Base-by-base conservation (phyloP, 2,888 invertebrate species). In the Volucella inanis region DNA sequence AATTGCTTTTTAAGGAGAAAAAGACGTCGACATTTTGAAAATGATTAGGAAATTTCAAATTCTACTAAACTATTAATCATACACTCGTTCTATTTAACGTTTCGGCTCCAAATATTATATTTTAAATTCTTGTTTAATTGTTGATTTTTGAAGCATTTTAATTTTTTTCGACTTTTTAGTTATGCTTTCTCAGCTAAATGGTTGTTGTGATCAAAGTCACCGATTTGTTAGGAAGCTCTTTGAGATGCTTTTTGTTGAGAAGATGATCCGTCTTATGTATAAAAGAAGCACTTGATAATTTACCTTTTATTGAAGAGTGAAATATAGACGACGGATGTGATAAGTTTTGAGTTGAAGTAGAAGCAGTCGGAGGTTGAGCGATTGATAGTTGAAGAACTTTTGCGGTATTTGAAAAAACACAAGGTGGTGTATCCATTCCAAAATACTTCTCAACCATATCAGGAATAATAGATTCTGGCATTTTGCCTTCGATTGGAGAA, bases 401-500 rank as follows among this genome's bases (percentile, higher is more conserved):
- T 50, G 4, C 31, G 54, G 9, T 0, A 65, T 12, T 18, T 41
- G 67, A 12, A 72, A 9, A 18, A 15, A 87, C 75, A 68, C 80
- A 22, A 12, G 61, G 49, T 62, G 93, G 92, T n/a, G 93, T 92
- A 52, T 92, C 92, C 88, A 92, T 90, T 6, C 87, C 83, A 54
- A 79, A 76, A 18, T 83, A 78, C 43, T 70, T 82, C 0, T 82
- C 93, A 78, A 94, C 93, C 87, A 94, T 91, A 85, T 93, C 92
- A 38, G 97, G 97, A 15, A 96, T 95, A 88, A 96, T 93, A 8
- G 97, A 94, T 92, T 98, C 98, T 1, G 98, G 98, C 41, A 98
- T 92, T 92, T 97, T 97, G 6, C 98, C 98, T 93, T 98, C 97
- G 78, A 97, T 93, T 1, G 97, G 97, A 0, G 98, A 97, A 2